Evolutionary conservation across 2,888 invertebrate genomes (phyloP), one percentile per base, ranked within the genome.

Genomic region (Anoplius nigerrimus): DNA sequence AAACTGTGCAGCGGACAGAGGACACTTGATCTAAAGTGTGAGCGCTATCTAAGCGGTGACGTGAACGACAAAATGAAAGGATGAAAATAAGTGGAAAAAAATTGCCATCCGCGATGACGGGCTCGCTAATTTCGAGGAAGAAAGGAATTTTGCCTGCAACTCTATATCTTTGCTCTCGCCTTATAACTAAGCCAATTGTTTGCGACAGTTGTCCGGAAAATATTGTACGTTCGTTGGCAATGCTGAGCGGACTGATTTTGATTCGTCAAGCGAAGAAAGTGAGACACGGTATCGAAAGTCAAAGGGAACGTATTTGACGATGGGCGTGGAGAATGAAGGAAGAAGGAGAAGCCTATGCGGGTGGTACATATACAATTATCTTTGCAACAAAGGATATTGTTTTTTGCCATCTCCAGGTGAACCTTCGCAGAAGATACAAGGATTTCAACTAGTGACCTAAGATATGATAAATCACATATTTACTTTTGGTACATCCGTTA

Each of bases 131-230:
- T 34, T 34, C n/a, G n/a, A n/a, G n/a, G n/a, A n/a, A n/a, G n/a
- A n/a, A n/a, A n/a, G n/a, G n/a, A n/a, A n/a, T n/a, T n/a, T n/a
- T n/a, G n/a, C n/a, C n/a, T n/a, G n/a, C n/a, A n/a, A n/a, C n/a
- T n/a, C n/a, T n/a, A n/a, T n/a, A n/a, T n/a, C n/a, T n/a, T n/a
- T n/a, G n/a, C n/a, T n/a, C n/a, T n/a, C n/a, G n/a, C 13, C 75
- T 71, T 69, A 42, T 6, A 67, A 53, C 67, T 79, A 76, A 68
- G 70, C 71, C 69, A 78, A 76, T 72, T 61, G 74, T 75, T 73
- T 21, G 34, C 57, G 65, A 67, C 42, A 65, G 20, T 67, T 16
- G 48, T 61, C 69, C 72, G 72, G 61, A 60, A 66, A 62, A 15
- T 0, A 21, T 66, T 60, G 66, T 72, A 71, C 71, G 59, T 76